Evolutionary conservation across 2,113 vertebrate genomes (phyloP).

Genomic region (Ochotona curzoniae): DNA sequence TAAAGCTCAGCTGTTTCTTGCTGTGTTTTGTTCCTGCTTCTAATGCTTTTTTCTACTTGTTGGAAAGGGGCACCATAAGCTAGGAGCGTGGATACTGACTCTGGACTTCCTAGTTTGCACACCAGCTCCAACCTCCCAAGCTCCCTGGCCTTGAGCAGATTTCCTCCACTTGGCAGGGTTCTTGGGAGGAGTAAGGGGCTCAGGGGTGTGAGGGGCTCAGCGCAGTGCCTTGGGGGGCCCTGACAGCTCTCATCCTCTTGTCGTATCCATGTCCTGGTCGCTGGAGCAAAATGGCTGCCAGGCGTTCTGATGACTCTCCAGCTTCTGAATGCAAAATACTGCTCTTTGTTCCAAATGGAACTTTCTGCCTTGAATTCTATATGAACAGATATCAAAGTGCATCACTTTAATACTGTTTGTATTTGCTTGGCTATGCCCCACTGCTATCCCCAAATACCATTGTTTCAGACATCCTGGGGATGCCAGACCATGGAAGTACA

Average conservation of each 20-base stretch:
- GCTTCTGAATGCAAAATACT: not conserved
- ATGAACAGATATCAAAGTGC: not conserved
- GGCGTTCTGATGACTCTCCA: not conserved
- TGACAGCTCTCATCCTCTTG: not conserved
- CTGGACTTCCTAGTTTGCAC: not conserved
- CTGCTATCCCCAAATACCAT: not conserved
- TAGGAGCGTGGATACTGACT: not conserved
- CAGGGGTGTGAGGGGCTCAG: not conserved
- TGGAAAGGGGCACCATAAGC: not conserved
- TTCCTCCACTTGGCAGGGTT: not conserved
- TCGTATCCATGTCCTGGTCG: not conserved
- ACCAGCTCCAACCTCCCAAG: not conserved
- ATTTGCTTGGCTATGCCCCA: not conserved
- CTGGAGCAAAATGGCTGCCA: not conserved
- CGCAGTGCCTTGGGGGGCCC: not conserved
- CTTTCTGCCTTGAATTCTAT: conserved; percentile 33
- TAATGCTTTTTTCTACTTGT: conserved; percentile 30
- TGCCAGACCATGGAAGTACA: not conserved
- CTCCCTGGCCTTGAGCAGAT: not conserved
- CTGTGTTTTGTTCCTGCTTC: not conserved
- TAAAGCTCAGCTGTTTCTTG: no score
- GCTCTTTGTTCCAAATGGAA: not conserved
- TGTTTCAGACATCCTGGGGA: no score
- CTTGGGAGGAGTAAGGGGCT: not conserved
- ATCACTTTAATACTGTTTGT: conserved; percentile 18